phyloP scores from a whole-genome alignment of 2,113 vertebrate genomes.

The Camelus bactrianus region DNA sequence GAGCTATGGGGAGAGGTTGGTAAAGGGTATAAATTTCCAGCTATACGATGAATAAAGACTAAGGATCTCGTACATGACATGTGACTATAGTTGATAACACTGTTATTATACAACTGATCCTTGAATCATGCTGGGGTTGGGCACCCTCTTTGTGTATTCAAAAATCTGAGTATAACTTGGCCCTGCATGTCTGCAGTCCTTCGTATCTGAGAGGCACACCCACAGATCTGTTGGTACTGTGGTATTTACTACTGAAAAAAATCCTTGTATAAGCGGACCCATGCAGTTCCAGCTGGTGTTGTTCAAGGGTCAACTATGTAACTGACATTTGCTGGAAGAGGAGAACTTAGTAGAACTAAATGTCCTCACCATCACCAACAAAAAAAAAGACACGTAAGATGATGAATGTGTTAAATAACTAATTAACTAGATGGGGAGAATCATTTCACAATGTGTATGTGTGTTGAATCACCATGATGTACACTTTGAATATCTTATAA shows the following conservation, averaged over 20 bases:
- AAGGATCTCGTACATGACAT: not conserved
- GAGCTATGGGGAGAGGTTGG: not conserved
- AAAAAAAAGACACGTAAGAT: not conserved
- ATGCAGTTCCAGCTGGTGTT: not conserved
- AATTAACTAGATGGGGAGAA: not conserved
- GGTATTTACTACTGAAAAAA: not conserved
- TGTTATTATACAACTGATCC: not conserved
- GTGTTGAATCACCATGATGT: not conserved
- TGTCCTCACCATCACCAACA: not conserved
- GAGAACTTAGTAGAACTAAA: not conserved
- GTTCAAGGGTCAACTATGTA: not conserved
- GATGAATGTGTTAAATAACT: slow-evolving; percentile 12
- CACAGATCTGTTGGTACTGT: not conserved
- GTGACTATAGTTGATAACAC: not conserved
- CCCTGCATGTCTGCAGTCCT: not conserved
- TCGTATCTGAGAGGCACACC: not conserved
- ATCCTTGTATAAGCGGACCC: not conserved
- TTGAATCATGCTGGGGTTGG: not conserved
- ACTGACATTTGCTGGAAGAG: not conserved
- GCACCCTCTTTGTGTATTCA: not conserved
- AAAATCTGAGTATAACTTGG: not conserved
- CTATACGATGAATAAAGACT: not conserved
- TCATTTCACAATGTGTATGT: not conserved
- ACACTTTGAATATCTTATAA: not conserved
- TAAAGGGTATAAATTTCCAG: not conserved